These are phyloP conservation scores for Lithophane socia DNA, from an alignment of 2,888 invertebrate species.

Conservation along the genomic window DNA sequence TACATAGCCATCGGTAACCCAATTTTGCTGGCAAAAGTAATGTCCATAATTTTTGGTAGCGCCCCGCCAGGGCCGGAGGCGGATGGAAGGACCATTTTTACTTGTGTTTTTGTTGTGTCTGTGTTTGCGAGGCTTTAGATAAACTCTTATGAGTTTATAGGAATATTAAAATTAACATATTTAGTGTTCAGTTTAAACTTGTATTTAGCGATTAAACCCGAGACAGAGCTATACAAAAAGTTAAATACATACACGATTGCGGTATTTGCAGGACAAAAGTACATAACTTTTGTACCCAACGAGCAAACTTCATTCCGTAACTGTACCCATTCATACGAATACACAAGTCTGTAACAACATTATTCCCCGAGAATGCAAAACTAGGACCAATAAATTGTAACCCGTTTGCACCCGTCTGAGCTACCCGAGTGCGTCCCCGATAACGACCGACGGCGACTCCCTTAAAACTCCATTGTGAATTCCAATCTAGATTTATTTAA, in stretches of 20 bases:
- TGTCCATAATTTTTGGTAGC: conserved; percentile 74
- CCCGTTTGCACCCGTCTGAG: conserved; percentile 50
- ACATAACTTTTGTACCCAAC: conserved; percentile 6
- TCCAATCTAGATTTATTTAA: conserved; percentile 88
- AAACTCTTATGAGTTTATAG: background rate
- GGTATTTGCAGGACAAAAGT: background rate
- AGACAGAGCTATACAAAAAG: too few species aligned
- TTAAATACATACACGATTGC: background rate
- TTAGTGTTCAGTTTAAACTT: background rate
- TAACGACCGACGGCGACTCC: conserved; percentile 66
- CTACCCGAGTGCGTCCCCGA: conserved; percentile 63
- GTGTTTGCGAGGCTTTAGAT: background rate
- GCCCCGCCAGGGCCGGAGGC: conserved; percentile 50
- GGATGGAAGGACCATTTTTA: background rate
- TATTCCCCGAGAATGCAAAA: conserved; percentile 45
- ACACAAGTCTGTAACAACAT: conserved; percentile 47
- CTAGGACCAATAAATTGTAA: conserved; percentile 57
- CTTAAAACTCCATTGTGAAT: conserved; percentile 82
- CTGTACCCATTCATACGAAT: conserved; percentile 33
- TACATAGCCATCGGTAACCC: conserved; percentile 82
- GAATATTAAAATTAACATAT: background rate
- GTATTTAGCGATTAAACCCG: background rate
- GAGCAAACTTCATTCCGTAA: conserved; percentile 18
- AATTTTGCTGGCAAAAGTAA: conserved; percentile 75
- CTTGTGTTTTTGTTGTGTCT: background rate